A percentile compares a stretch with the other conserved stretches of the same genome.
Evolutionary conservation across 2,113 vertebrate genomes (phyloP).

Genomic region (Fukomys damarensis): DNA sequence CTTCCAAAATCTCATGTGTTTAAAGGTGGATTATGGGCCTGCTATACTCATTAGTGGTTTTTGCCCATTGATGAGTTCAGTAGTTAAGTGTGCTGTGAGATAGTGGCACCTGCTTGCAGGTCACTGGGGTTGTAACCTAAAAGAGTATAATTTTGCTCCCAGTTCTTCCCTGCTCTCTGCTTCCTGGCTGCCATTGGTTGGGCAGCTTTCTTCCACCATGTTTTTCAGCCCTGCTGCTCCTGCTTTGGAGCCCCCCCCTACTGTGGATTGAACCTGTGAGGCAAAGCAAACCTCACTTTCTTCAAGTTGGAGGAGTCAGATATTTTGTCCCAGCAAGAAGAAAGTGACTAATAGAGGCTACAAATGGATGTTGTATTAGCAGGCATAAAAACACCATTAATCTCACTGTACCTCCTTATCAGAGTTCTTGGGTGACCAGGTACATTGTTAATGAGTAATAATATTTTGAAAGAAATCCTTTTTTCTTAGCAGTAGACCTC

Average conservation of each 20-base stretch:
- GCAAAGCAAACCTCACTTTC: neutral
- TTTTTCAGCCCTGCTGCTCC: neutral
- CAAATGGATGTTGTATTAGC: neutral
- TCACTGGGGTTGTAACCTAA: neutral
- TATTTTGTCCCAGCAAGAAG: neutral
- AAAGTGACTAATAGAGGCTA: neutral
- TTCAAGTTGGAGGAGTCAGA: neutral
- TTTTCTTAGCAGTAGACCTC: neutral
- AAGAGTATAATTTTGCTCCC: neutral
- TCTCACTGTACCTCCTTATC: neutral
- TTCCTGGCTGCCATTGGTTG: neutral
- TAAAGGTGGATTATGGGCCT: neutral
- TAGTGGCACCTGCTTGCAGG: neutral
- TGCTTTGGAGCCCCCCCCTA: neutral
- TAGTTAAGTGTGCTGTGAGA: neutral
- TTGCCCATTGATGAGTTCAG: neutral
- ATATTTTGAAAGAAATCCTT: neutral
- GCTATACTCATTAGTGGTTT: neutral
- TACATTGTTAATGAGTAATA: neutral
- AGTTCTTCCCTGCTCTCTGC: neutral
- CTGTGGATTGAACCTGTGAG: neutral
- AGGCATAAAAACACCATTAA: neutral
- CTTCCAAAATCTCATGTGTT: neutral
- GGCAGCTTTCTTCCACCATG: neutral
- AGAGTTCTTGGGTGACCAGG: neutral